Base-by-base conservation (phyloP, 2,888 invertebrate genomes). In the Drosophila anomelani region DNA sequence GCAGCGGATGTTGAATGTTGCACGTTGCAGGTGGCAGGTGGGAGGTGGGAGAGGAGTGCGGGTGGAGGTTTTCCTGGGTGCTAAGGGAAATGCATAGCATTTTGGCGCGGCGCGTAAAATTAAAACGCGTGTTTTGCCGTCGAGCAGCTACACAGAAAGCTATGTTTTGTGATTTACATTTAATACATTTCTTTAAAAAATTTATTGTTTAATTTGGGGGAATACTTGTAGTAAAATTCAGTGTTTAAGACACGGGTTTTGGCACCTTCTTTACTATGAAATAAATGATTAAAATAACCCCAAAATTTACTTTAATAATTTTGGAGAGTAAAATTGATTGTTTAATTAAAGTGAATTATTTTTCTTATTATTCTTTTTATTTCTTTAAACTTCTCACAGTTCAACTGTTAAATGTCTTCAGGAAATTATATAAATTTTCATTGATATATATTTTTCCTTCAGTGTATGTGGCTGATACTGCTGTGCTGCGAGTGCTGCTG, bases 111-210 rank as follows among this genome's bases (percentile, higher is more conserved):
- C 41, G 79, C 68, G 73, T 68, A 76, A 81, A 87, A 85, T 81
- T 73, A 69, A 85, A 88, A 79, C 80, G 88, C 82, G 72, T 87
- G 82, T 81, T 81, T 84, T 78, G 63, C 39, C 39, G 41, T 63
- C 66, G 59, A 34, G 6, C 10, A 1, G 15, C 10, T 53, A 10
- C 51, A 53, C 51, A 2, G 34, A 15, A 34, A 51, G 6, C 13
- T 3, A 10, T 10, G 5, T 53, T 34, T 36, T 36, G 20, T 1
- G 0, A 8, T 2, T 20, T 8, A 0, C 15, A 12, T 34, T 20
- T 20, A 9, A 20, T 13, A 4, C 0, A 44, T 23, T 44, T 13
- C 1, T 23, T 9, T 8, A 4, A 1, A 7, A 13, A 44, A 44
- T 23, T 3, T 7, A 15, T 3, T 44, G 3, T 1, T 44, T 3